phyloP scores from a whole-genome alignment of 1,140 invertebrate species.

The Drosophila hydei region DNA sequence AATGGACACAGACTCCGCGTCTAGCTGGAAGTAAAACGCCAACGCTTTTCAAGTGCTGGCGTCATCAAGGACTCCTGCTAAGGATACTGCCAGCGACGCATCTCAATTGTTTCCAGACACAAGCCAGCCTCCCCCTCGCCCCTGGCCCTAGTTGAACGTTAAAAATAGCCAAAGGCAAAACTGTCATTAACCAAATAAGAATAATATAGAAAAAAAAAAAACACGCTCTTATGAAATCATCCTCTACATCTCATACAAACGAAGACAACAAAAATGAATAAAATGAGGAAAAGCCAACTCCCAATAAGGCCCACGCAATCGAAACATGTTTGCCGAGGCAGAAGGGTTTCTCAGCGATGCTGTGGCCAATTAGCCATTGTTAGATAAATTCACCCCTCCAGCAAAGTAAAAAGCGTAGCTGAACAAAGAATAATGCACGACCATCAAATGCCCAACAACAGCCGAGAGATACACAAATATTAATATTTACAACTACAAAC shows the following conservation, averaged over 20 bases:
- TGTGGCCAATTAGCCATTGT: not conserved
- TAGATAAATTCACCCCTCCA: not conserved
- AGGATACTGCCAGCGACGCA: slow-evolving; percentile 14
- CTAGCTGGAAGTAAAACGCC: slow-evolving; percentile 4
- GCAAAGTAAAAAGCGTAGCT: not conserved
- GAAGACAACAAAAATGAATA: not conserved
- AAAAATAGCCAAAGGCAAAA: slow-evolving; percentile 60
- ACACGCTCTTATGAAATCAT: slow-evolving; percentile 4
- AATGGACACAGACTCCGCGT: slow-evolving; percentile 4
- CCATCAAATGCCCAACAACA: too few species aligned
- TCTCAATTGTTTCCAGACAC: slow-evolving; percentile 29
- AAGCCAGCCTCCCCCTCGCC: not conserved
- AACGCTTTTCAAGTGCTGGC: slow-evolving; percentile 30
- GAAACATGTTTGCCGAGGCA: not conserved
- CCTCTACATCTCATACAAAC: not conserved
- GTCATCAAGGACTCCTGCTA: slow-evolving; percentile 43
- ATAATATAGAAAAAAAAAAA: slow-evolving; percentile 6
- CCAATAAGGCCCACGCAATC: slow-evolving; percentile 3
- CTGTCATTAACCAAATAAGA: slow-evolving; percentile 63
- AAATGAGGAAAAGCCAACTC: not conserved
- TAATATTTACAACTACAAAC: too few species aligned
- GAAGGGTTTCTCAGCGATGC: not conserved
- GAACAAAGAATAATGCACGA: too few species aligned
- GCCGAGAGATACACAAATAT: too few species aligned
- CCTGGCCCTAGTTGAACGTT: slow-evolving; percentile 16